Evolutionary conservation across 2,113 vertebrate genomes (phyloP).

Genomic region (Macquaria australasica): DNA sequence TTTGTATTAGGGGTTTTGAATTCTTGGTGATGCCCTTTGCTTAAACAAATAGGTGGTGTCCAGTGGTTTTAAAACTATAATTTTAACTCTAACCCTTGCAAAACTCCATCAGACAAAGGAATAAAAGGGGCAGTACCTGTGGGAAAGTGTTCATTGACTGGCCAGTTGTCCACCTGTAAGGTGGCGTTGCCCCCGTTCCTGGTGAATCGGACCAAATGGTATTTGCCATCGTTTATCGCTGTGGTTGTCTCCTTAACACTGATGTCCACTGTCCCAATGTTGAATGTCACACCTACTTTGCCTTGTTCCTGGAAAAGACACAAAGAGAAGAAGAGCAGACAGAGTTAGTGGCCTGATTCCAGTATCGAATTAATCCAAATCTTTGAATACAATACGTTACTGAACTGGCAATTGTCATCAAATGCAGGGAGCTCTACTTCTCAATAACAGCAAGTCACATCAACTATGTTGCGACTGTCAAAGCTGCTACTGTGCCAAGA

Average conservation of each 20-base stretch:
- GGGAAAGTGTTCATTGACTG: slow-evolving; percentile 96
- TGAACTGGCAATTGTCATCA: background rate
- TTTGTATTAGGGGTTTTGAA: background rate
- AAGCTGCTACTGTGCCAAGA: background rate
- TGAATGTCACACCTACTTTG: slow-evolving; percentile 96
- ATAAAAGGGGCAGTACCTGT: slow-evolving; percentile 86
- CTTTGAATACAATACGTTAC: background rate
- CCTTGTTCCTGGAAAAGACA: slow-evolving; percentile 91
- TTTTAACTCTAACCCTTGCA: background rate
- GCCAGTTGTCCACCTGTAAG: slow-evolving; percentile 97
- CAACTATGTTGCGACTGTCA: background rate
- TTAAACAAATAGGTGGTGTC: slow-evolving; percentile 69
- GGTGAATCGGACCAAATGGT: slow-evolving; percentile 96
- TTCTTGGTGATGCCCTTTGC: background rate
- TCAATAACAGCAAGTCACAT: background rate
- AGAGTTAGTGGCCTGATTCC: background rate
- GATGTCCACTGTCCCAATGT: slow-evolving; percentile 97
- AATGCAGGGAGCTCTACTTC: background rate
- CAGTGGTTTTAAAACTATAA: slow-evolving; percentile 56
- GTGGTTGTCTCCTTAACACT: slow-evolving; percentile 93
- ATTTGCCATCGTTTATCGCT: slow-evolving; percentile 94
- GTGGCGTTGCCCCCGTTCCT: slow-evolving; percentile 97
- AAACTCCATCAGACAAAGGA: background rate
- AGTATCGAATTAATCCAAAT: background rate
- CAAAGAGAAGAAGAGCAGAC: slow-evolving; percentile 9